Conservation (phyloP, 2,113 vertebrate species). For the Fukomys damarensis region DNA sequence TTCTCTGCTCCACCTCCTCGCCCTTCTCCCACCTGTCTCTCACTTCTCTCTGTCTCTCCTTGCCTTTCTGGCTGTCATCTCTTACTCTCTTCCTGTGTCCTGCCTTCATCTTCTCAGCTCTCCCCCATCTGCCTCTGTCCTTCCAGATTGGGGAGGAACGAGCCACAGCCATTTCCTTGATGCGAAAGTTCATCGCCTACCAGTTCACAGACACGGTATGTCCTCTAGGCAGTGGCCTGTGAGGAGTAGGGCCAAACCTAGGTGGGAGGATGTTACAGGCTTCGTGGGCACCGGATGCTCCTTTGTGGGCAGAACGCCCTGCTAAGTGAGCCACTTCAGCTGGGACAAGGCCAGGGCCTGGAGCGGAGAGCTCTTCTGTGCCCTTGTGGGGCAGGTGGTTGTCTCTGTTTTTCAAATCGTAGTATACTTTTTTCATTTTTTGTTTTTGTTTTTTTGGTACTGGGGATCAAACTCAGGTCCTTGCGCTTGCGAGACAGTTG, state of each 20-base stretch:
- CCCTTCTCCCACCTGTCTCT: not conserved
- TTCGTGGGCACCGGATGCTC: not conserved
- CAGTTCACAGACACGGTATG: slow-evolving; percentile 96
- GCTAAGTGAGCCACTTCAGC: not conserved
- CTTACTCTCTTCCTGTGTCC: not conserved
- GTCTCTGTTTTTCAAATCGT: not conserved
- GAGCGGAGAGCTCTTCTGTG: not conserved
- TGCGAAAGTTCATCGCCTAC: slow-evolving; percentile 98
- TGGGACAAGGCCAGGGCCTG: not conserved
- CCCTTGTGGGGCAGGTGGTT: not conserved
- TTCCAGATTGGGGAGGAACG: slow-evolving; percentile 95
- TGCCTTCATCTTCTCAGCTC: not conserved
- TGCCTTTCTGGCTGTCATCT: not conserved
- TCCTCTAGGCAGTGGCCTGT: slow-evolving; percentile 53
- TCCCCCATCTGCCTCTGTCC: slow-evolving; percentile 34
- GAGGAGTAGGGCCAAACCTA: not conserved
- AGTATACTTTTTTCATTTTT: too few species aligned
- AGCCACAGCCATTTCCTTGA: slow-evolving; percentile 94
- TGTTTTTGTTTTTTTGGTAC: too few species aligned
- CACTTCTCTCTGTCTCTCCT: not conserved
- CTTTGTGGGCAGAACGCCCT: not conserved
- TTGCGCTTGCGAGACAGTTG: too few species aligned
- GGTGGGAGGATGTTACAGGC: not conserved
- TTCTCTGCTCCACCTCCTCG: too few species aligned
- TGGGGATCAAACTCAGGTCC: too few species aligned